Conservation (phyloP, 2,113 vertebrate genomes). For the Osmerus eperlanus region DNA sequence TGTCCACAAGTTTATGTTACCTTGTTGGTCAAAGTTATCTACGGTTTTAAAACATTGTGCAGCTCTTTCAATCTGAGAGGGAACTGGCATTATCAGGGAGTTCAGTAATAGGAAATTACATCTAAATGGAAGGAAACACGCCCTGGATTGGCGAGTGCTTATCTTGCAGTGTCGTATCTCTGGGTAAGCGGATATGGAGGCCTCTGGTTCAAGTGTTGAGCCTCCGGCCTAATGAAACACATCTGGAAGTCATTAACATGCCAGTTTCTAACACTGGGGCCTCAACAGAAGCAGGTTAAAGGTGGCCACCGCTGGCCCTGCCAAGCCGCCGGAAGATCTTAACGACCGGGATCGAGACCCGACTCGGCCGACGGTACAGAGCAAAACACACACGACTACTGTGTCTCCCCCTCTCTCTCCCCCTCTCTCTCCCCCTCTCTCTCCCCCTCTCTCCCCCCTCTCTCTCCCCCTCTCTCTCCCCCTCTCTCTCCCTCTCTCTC, state of each 20-base stretch:
- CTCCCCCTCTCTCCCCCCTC: too few relatives aligned
- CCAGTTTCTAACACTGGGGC: conserved; percentile 16
- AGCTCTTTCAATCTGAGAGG: too few relatives aligned
- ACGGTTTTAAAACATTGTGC: too few relatives aligned
- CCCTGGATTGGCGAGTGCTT: neutral
- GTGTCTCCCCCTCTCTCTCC: too few relatives aligned
- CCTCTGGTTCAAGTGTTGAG: conserved; percentile 49
- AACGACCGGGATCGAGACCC: conserved; percentile 25
- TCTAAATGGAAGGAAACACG: too few relatives aligned
- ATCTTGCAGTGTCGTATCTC: conserved; percentile 12
- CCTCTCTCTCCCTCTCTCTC: neutral
- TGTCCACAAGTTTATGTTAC: too few relatives aligned
- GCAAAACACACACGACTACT: neutral
- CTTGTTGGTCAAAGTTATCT: too few relatives aligned
- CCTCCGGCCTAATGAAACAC: conserved; percentile 50
- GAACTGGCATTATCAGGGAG: too few relatives aligned
- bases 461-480: neutral
- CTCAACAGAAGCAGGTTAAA: conserved; percentile 12
- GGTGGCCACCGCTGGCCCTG: conserved; percentile 32
- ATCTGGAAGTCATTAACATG: conserved; percentile 51
- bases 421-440: neutral
- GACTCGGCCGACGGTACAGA: conserved; percentile 12
- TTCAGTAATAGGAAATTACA: too few relatives aligned
- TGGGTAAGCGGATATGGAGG: conserved; percentile 30
- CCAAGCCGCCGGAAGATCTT: neutral